Evolutionary conservation across 2,113 vertebrate species (phyloP).

Genomic region (Aramus guarauna): DNA sequence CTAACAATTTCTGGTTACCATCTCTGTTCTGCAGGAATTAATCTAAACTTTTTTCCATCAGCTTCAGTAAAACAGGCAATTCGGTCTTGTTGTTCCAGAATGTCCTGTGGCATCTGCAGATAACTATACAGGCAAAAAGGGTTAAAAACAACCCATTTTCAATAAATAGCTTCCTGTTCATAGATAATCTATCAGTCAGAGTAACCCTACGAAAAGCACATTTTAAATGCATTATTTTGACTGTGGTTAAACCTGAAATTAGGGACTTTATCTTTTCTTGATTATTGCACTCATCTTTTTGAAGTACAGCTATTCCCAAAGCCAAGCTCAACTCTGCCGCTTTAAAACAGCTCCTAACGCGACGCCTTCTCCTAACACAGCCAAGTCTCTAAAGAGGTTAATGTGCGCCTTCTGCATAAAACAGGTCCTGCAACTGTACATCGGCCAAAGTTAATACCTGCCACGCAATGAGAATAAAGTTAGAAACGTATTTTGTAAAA

Average conservation of each 20-base stretch:
- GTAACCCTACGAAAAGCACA: not conserved
- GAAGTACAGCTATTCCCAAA: not conserved
- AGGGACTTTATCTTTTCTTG: not conserved
- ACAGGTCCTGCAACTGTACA: not conserved
- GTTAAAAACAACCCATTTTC: not conserved
- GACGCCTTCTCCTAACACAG: not conserved
- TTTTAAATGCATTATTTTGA: not conserved
- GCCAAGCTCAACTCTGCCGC: not conserved
- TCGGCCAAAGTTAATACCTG: not conserved
- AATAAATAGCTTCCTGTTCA: not conserved
- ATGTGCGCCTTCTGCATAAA: fast-evolving
- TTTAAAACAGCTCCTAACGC: not conserved
- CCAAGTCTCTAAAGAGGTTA: not conserved
- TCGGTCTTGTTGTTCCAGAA: not conserved
- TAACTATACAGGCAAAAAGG: not conserved
- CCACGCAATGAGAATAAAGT: not conserved
- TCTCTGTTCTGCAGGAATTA: not conserved
- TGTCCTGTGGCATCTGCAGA: not conserved
- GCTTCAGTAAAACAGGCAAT: not conserved
- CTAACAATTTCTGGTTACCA: not conserved
- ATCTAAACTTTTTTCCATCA: not conserved
- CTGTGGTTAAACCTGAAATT: not conserved
- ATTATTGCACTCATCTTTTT: not conserved
- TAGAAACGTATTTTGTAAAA: not conserved
- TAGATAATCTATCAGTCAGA: not conserved